Conservation (phyloP, 2,888 invertebrate species). For the Coelinius sp. region DNA sequence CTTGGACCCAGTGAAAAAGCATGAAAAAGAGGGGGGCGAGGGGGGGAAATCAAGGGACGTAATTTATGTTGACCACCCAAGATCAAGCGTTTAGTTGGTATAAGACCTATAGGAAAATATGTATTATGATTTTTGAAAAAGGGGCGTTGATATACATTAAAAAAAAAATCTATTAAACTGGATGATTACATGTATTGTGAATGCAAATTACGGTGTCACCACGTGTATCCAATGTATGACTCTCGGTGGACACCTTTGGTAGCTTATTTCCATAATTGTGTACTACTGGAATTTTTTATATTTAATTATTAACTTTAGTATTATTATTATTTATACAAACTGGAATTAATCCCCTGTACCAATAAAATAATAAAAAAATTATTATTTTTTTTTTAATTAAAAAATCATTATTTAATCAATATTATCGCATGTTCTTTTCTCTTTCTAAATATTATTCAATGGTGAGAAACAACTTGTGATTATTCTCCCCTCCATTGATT, state of each 20-base stretch:
- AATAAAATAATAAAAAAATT: too few relatives aligned
- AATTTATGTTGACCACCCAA: slow-evolving; percentile 68
- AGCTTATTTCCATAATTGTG: slow-evolving; percentile 2
- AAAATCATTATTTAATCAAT: slow-evolving; percentile 46
- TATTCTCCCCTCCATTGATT: slow-evolving; percentile 1
- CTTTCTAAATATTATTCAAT: neutral
- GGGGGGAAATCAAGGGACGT: slow-evolving; percentile 41
- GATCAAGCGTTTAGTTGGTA: slow-evolving; percentile 37
- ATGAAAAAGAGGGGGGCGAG: slow-evolving; percentile 18
- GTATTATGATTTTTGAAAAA: slow-evolving; percentile 27
- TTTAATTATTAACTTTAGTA: too few relatives aligned
- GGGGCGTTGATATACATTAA: slow-evolving; percentile 51
- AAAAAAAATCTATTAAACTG: slow-evolving; percentile 53
- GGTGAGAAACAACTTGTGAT: neutral
- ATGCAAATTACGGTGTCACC: slow-evolving; percentile 68
- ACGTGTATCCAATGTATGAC: slow-evolving; percentile 46
- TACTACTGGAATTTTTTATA: neutral
- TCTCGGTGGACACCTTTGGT: slow-evolving; percentile 1
- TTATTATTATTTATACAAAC: too few relatives aligned
- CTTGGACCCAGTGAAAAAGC: slow-evolving; percentile 48
- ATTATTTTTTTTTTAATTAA: too few relatives aligned
- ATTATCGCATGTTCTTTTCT: slow-evolving; percentile 29
- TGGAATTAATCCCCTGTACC: too few relatives aligned
- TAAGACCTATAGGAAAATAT: neutral
- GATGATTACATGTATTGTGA: slow-evolving; percentile 65